Conservation (phyloP, 2,888 invertebrate genomes). For the Drosophila buzzatii region DNA sequence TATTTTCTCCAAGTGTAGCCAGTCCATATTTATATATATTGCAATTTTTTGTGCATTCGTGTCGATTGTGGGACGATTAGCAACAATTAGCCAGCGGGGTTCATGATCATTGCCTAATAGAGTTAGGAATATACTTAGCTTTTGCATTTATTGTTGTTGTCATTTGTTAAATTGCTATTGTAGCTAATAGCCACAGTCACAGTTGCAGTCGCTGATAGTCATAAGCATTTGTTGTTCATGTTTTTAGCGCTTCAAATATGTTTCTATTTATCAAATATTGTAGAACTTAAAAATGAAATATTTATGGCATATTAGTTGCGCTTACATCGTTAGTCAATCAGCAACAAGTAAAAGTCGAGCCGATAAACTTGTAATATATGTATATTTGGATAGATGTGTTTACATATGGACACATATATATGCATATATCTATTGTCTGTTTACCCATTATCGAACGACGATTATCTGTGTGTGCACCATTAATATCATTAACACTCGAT, state of each 20-base stretch:
- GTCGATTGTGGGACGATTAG: constrained; percentile 75
- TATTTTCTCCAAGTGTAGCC: constrained; percentile 6
- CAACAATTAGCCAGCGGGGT: constrained; percentile 71
- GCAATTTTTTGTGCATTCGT: constrained; percentile 46
- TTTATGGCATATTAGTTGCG: constrained; percentile 51
- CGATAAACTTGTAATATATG: constrained; percentile 36
- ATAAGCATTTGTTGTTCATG: background rate
- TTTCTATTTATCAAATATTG: constrained; percentile 64
- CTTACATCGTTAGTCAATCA: constrained; percentile 68
- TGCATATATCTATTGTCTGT: background rate
- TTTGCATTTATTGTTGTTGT: constrained; percentile 18
- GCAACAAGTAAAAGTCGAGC: constrained; percentile 25
- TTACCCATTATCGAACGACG: background rate
- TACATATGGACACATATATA: background rate
- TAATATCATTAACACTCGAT: constrained; percentile 60
- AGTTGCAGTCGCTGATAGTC: constrained; percentile 2
- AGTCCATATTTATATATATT: constrained; percentile 8
- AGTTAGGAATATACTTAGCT: constrained; percentile 37
- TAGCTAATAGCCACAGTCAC: constrained; percentile 15
- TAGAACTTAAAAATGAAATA: constrained; percentile 57
- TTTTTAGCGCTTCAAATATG: constrained; percentile 7
- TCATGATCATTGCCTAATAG: constrained; percentile 72
- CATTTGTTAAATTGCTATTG: constrained; percentile 54
- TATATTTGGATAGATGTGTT: background rate
- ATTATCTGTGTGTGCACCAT: constrained; percentile 33